Conservation (phyloP, 2,113 vertebrate species). For the Clupea harengus region DNA sequence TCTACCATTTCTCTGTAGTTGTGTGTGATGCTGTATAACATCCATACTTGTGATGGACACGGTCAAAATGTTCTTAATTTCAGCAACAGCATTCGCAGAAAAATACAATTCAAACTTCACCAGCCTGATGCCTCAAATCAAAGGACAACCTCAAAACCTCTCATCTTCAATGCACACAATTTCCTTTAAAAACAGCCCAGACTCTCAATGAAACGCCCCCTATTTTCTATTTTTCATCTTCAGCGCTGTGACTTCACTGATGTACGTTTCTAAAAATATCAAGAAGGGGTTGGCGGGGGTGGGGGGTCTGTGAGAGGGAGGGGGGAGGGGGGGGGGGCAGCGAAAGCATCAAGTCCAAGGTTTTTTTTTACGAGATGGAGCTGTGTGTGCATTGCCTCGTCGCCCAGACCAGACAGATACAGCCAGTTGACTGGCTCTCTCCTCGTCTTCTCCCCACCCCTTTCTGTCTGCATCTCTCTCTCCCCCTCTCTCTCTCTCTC, state of each 20-base stretch:
- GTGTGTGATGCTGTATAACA: too few relatives aligned
- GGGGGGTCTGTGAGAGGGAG: not conserved
- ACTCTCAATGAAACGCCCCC: not conserved
- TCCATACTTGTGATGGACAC: not conserved
- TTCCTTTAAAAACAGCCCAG: not conserved
- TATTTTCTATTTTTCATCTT: not conserved
- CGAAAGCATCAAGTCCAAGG: not conserved
- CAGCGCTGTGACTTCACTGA: not conserved
- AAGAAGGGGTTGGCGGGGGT: not conserved
- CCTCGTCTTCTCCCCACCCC: not conserved
- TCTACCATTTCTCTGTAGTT: too few relatives aligned
- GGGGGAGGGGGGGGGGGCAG: not conserved
- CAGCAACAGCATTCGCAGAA: not conserved
- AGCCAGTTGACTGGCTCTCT: not conserved
- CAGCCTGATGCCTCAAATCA: not conserved
- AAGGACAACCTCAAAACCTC: not conserved
- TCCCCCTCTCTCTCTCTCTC: not conserved
- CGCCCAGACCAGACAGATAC: slow-evolving; percentile 14
- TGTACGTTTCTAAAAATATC: not conserved
- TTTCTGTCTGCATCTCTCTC: not conserved
- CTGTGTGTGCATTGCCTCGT: not conserved
- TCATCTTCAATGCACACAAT: not conserved
- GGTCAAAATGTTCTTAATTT: not conserved
- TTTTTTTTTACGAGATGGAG: not conserved
- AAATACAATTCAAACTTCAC: not conserved